Conservation (phyloP, 2,797 vertebrate species). For the Acropternis orthonyx region DNA sequence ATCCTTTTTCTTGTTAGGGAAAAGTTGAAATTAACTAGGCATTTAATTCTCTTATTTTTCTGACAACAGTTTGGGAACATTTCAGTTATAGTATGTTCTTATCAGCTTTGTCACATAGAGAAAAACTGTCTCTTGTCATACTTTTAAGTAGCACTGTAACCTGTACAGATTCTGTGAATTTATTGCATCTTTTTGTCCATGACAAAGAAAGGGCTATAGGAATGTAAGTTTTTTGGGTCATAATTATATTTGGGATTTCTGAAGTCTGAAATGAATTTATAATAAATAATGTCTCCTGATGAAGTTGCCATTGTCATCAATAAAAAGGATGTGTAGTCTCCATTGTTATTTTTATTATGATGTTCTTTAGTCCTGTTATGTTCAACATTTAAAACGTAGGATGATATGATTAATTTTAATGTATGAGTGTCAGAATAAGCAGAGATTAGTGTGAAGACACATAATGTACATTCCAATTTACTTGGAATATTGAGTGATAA, state of each 20-base stretch:
- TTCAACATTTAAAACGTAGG: neutral
- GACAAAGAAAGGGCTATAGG: neutral
- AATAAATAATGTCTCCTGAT: neutral
- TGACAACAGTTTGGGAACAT: neutral
- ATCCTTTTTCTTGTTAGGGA: neutral
- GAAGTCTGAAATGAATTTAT: neutral
- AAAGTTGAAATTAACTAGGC: neutral
- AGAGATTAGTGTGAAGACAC: neutral
- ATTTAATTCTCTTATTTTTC: neutral
- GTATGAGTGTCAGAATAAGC: neutral
- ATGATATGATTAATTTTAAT: slow-evolving; percentile 32
- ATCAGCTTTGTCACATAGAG: neutral
- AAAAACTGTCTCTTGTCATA: neutral
- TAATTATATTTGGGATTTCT: neutral
- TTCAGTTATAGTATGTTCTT: neutral
- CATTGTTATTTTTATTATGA: neutral
- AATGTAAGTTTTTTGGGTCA: neutral
- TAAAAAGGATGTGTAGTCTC: neutral
- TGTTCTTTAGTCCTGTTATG: neutral
- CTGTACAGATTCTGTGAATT: neutral
- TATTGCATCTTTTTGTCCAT: neutral
- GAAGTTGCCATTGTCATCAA: neutral
- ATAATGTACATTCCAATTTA: slow-evolving; percentile 5
- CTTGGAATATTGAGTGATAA: neutral
- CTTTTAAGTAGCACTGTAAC: neutral